Evolutionary conservation across 2,888 invertebrate species (phyloP), one percentile per base, ranked within the genome.

Genomic region (Polydrusus cervinus): DNA sequence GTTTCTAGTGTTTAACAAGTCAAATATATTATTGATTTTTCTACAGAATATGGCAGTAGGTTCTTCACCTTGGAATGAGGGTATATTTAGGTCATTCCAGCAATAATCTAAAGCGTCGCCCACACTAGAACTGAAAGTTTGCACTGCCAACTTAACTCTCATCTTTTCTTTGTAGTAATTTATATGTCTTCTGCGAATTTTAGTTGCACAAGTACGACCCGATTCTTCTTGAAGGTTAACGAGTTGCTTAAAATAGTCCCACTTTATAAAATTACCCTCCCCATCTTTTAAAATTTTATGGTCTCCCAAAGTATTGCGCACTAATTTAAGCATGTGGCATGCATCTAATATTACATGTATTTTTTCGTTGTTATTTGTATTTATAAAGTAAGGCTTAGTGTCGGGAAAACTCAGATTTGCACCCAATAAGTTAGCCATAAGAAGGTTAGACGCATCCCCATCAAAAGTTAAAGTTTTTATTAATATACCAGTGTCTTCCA

Each of bases 221-320:
- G 13, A 11, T 30, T 47, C 34, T 13, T 57, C 25, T 60, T 69
- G 69, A 14, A 69, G 30, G 13, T 43, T 60, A 40, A 43, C 45
- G 10, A 80, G 61, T 66, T 78, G 45, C 43, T 72, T 61, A 55
- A 79, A 71, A 66, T 65, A 77, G 13, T 66, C 60, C 79, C 79
- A 66, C 7, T 55, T 40, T 78, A 66, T 49, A 77, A 78, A n/a
- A 75, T 57, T 76, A 78, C 77, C 57, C 9, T 66, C 30, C 11
- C 20, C 25, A 66, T 72, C 64, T n/a, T 30, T 16, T 18, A 71
- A 40, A n/a, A 14, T 9, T 16, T 57, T 66, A 18, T 38, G 77
- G 79, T 61, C 74, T 68, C 14, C 78, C 73, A 66, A 80, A 79
- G 55, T 45, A 57, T 72, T 65, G 14, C 72, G 47, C 11, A 65